Base-by-base conservation (phyloP, 2,113 vertebrate species). In the Mohoua ochrocephala region DNA sequence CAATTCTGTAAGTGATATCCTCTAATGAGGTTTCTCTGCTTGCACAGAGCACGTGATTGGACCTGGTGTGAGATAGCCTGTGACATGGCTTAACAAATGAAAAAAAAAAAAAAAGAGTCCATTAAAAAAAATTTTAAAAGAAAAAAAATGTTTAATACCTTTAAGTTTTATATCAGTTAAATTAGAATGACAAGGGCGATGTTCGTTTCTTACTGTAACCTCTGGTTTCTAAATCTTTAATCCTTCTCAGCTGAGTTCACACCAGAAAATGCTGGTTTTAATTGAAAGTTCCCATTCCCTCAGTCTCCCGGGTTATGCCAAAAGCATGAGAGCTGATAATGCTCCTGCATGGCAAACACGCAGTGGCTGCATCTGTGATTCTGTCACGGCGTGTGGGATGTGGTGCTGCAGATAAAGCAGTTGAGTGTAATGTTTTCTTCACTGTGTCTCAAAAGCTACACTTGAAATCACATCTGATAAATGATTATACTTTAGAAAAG, bases 391-490 rank as follows among this genome's bases (percentile, higher is more conserved):
- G 0, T 42, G 33, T 39, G 83, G 67, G 47, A 91, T 53, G 41
- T 76, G 78, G 18, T 89, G 33, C 63, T 93, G 81, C 45, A 85
- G 50, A 81, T 97, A 85, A 89, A 81, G 35, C 31, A 80, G 53
- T 33, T 76, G 21, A 59, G 28, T 69, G 33, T 45, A 69, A 20
- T 65, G 45, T 85, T 93, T 90, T 85, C 65, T 93, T 85, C 61
- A 28, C 44, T 69, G 22, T 87, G 67, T 54, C 67, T 79, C 74
- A 83, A 73, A 89, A 80, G 87, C 61, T 93, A 83, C 75, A 76
- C 89, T 93, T 96, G 87, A 91, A 95, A 91, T 83, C 70, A 90
- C 82, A 90, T 80, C 74, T 89, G 74, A 95, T 91, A 96, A 90
- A 95, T 81, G 4, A 94, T 91, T 93, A 65, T 50, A 41, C 52